phyloP scores from a whole-genome alignment of 2,113 vertebrate species.

The Psettodes erumei region DNA sequence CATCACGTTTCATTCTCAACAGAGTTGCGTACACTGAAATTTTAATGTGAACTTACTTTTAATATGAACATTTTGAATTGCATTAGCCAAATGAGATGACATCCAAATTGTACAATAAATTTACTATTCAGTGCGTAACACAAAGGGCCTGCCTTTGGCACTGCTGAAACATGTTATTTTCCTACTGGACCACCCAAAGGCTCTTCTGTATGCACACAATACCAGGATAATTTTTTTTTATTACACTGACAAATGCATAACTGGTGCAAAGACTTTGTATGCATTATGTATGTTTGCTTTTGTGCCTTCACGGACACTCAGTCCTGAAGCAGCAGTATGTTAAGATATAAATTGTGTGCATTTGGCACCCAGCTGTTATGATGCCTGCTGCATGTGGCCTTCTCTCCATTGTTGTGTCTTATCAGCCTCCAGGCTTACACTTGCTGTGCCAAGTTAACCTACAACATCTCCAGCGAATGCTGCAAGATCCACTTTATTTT shows the following conservation, averaged over 20 bases:
- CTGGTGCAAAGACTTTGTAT: constrained; percentile 3
- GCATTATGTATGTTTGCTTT: constrained; percentile 23
- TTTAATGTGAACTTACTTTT: neutral
- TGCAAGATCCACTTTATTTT: constrained; percentile 1
- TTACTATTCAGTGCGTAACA: no score
- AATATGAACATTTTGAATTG: neutral
- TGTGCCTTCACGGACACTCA: neutral
- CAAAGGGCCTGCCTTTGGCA: neutral
- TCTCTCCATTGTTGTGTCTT: neutral
- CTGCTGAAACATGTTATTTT: constrained; percentile 11
- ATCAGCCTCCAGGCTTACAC: neutral
- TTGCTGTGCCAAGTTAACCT: constrained; percentile 5
- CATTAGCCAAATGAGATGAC: neutral
- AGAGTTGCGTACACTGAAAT: neutral
- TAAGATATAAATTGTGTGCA: neutral
- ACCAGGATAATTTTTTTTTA: constrained; percentile 7
- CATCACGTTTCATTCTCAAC: neutral
- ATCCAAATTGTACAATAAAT: neutral
- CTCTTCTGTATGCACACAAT: neutral
- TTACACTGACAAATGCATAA: constrained; percentile 29
- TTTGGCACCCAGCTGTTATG: constrained; percentile 12
- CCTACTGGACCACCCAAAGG: neutral
- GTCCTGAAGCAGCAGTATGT: neutral
- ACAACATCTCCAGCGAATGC: constrained; percentile 15
- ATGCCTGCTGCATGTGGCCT: neutral